phyloP scores from a whole-genome alignment of 2,888 invertebrate genomes.

The Asteroscopus sphinx region DNA sequence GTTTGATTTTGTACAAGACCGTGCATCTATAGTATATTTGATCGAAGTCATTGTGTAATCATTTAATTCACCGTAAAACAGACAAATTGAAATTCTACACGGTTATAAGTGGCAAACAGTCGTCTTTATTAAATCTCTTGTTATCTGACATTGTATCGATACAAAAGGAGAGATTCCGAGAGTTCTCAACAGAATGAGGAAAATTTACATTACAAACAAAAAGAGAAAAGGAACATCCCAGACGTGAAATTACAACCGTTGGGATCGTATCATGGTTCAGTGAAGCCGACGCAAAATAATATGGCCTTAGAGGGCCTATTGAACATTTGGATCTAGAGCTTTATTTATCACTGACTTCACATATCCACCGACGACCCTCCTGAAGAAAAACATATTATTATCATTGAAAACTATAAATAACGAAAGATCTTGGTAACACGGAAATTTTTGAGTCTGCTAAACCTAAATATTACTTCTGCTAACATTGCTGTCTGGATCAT shows the following conservation, averaged over 20 bases:
- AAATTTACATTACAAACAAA: conserved; percentile 82
- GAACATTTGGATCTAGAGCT: conserved; percentile 58
- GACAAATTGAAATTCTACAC: conserved; percentile 65
- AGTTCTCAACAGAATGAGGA: conserved; percentile 72
- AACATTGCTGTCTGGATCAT: conserved; percentile 19
- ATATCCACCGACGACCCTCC: conserved; percentile 57
- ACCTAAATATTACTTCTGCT: conserved; percentile 3
- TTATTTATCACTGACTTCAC: conserved; percentile 72
- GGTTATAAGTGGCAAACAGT: conserved; percentile 67
- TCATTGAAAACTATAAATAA: conserved; percentile 41
- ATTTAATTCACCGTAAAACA: conserved; percentile 72
- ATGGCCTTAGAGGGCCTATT: conserved; percentile 65
- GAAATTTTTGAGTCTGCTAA: conserved; percentile 1
- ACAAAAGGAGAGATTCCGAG: conserved; percentile 74
- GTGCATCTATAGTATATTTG: no score
- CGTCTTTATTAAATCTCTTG: conserved; percentile 77
- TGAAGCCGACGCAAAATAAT: conserved; percentile 67
- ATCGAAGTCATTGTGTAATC: no score
- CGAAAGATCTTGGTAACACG: conserved; percentile 14
- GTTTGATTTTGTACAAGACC: no score
- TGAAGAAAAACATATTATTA: conserved; percentile 50
- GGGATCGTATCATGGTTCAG: conserved; percentile 66
- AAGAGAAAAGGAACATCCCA: conserved; percentile 72
- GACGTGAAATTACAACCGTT: conserved; percentile 76
- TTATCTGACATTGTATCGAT: conserved; percentile 75